phyloP scores from a whole-genome alignment of 2,113 vertebrate genomes.

The Clarias gariepinus region DNA sequence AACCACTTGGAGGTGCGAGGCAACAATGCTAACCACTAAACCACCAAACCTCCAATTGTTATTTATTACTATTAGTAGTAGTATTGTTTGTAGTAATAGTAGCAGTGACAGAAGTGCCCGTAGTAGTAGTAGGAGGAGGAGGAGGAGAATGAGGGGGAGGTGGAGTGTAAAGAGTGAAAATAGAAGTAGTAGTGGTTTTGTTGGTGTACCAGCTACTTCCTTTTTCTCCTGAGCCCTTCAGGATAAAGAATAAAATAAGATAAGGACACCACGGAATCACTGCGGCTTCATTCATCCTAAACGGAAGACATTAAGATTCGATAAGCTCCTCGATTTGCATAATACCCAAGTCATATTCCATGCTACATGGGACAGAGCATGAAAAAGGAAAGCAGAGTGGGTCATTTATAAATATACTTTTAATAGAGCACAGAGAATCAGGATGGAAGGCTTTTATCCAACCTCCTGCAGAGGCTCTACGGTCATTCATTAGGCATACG shows the following conservation, averaged over 20 bases:
- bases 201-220: background rate
- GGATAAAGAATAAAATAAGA: background rate
- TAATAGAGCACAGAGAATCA: conserved; percentile 27
- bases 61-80: background rate
- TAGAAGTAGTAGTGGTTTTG: background rate
- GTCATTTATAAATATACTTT: conserved; percentile 57
- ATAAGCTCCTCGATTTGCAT: conserved; percentile 9
- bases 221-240: background rate
- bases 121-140: background rate
- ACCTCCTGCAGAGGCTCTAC: conserved; percentile 49
- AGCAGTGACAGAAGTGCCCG: no score
- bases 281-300: background rate
- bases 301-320: background rate
- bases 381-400: conserved; percentile 46
- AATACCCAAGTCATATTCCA: conserved; percentile 41
- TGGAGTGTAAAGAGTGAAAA: no score
- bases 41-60: no score
- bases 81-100: background rate
- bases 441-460: conserved; percentile 44
- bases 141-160: background rate
- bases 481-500: background rate
- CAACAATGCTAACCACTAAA: no score
- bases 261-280: background rate
- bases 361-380: conserved; percentile 47
- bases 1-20: no score